Base-by-base conservation (phyloP, 2,797 vertebrate genomes). In the Chaetophractus vellerosus region DNA sequence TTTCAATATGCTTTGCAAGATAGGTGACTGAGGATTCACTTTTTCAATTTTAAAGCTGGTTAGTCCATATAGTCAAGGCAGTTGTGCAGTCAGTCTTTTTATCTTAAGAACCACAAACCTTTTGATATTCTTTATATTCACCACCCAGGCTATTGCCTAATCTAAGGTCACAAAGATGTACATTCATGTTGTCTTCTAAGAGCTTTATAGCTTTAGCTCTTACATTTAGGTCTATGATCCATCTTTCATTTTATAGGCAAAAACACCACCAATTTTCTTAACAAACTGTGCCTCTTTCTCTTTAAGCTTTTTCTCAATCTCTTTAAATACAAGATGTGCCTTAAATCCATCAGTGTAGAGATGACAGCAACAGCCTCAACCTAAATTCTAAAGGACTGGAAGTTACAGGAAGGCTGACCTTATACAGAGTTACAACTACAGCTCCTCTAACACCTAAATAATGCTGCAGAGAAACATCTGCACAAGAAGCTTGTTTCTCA, bases 1-100 rank as follows among this genome's bases (percentile, higher is more conserved):
- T 98, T 99, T 99, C 97, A 99, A 98, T 95, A 99, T 99, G 45
- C 99, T 99, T 98, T 99, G 99, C 97, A 99, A 99, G 97, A 99
- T 1, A 64, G 41, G 66, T 57, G 74, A 36, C 12, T 15, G 64
- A 38, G 36, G 8, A 31, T 26, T 36, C 18, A 50, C 31, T 85
- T 63, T 9, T 63, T 71, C 16, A 23, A 11, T 36, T 23, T 57
- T 45, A 38, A 7, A 55, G 41, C 14, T 4, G 18, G 9, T 81
- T 36, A 41, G 23, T 83, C 19, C 48, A 48, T 1, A 14, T n/a
- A 26, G 41, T n/a, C 36, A 48, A 0, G 23, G 61, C 24, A 33
- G 45, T 0, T 66, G 36, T 45, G 21, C 21, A 48, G 33, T 31
- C 16, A 74, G 26, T 48, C 59, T 81, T 45, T 11, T 31, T 28